Percentiles rank a stretch among this genome's conserved stretches.
phyloP scores from a whole-genome alignment of 2,888 invertebrate species.

The Diarsia brunnea region DNA sequence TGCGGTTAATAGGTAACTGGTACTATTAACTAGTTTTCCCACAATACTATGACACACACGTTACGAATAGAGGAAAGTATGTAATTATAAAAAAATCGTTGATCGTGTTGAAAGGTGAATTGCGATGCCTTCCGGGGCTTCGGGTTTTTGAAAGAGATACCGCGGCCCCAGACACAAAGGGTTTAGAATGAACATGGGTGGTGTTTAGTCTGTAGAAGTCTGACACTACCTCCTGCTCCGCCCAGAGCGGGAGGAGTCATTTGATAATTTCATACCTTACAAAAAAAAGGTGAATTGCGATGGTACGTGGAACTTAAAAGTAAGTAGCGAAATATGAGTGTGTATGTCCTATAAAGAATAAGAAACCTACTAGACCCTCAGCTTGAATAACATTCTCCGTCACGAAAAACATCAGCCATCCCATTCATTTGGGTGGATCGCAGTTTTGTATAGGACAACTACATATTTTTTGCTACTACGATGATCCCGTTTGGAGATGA shows the following conservation, averaged over 20 bases:
- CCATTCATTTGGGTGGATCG: not conserved
- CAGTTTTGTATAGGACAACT: not conserved
- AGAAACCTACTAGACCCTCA: not conserved
- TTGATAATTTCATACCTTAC: too few relatives aligned
- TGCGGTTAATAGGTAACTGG: conserved; percentile 24
- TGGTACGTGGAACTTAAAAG: not conserved
- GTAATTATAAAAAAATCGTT: conserved; percentile 24
- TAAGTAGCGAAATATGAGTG: not conserved
- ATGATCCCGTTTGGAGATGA: not conserved
- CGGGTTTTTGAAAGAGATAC: too few relatives aligned
- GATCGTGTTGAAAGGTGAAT: conserved; percentile 6
- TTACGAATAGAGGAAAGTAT: conserved; percentile 27
- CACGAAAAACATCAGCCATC: not conserved
- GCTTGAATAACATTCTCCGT: not conserved
- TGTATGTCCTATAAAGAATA: not conserved
- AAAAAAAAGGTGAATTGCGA: conserved; percentile 2
- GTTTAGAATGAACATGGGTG: too few relatives aligned
- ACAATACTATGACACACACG: conserved; percentile 39
- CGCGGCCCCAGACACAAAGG: too few relatives aligned
- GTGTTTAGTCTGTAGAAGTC: too few relatives aligned
- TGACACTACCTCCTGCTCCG: too few relatives aligned
- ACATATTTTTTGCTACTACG: not conserved
- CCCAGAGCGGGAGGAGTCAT: too few relatives aligned
- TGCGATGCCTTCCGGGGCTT: too few relatives aligned
- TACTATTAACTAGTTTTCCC: conserved; percentile 44